A percentile compares a stretch with the other conserved stretches of the same genome.
Conservation (phyloP, 2,797 vertebrate species). For the Oreortyx pictus region DNA sequence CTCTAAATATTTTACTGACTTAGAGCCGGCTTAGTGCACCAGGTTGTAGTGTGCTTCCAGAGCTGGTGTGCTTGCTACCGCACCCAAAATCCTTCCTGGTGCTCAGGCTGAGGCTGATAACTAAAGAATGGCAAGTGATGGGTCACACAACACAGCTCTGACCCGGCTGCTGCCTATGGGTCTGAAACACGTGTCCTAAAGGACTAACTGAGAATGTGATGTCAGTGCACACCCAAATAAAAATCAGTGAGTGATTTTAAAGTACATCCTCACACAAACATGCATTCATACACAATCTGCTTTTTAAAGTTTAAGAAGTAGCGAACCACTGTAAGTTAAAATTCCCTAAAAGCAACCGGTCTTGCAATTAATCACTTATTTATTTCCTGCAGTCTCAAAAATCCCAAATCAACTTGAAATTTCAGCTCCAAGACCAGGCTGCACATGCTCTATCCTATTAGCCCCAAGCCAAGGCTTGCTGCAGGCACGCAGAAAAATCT, state of each 20-base stretch:
- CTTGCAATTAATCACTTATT: constrained; percentile 20
- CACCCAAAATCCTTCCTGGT: constrained; percentile 32
- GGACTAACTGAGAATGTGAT: background rate
- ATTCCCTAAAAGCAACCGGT: constrained; percentile 4
- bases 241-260: constrained; percentile 45
- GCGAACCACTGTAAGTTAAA: background rate
- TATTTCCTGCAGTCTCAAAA: constrained; percentile 12
- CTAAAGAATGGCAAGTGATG: constrained; percentile 18
- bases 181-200: background rate
- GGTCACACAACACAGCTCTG: background rate
- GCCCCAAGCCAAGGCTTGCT: background rate
- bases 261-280: background rate
- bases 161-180: background rate
- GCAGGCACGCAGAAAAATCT: background rate
- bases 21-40: constrained; percentile 36
- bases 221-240: background rate
- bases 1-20: constrained; percentile 61
- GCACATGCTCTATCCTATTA: background rate
- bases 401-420: background rate
- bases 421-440: background rate
- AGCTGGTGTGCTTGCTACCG: constrained; percentile 23
- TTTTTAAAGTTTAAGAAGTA: constrained; percentile 15
- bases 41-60: constrained; percentile 50
- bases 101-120: constrained; percentile 66
- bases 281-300: background rate